A percentile compares a stretch with the other conserved stretches of the same genome.
Conservation (phyloP, 1,140 invertebrate genomes). For the Daktulosphaira vitifoliae region DNA sequence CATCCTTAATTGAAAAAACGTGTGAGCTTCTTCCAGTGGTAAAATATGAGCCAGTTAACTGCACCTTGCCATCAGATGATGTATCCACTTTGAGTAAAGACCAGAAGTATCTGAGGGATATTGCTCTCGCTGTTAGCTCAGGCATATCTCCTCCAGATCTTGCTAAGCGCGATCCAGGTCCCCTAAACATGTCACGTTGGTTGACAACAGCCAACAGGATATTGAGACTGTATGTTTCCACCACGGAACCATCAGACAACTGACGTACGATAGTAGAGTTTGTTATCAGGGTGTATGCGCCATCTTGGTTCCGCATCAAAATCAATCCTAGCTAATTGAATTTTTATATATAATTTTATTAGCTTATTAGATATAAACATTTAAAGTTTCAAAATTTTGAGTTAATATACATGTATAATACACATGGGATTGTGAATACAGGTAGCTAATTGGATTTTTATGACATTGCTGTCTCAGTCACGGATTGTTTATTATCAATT, state of each 20-base stretch:
- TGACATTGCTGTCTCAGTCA: no score
- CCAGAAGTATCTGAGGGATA: constrained; percentile 18
- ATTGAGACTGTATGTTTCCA: constrained; percentile 36
- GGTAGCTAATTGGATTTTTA: no score
- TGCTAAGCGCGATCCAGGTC: neutral
- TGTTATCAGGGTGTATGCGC: constrained; percentile 36
- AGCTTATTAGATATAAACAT: no score
- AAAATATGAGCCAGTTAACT: no score
- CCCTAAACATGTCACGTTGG: neutral
- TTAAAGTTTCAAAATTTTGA: no score
- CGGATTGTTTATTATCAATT: no score
- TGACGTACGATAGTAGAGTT: constrained; percentile 34
- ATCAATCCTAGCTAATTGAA: no score
- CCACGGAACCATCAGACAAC: constrained; percentile 24
- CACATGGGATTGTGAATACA: no score
- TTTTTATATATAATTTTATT: no score
- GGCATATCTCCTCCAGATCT: neutral
- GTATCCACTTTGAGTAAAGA: neutral
- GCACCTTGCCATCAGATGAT: no score
- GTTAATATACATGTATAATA: no score
- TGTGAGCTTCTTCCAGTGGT: no score
- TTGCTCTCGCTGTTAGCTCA: neutral
- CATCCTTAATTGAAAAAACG: neutral
- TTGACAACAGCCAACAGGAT: constrained; percentile 38
- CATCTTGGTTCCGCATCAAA: constrained; percentile 39